phyloP scores from a whole-genome alignment of 2,113 vertebrate species.

The Butastur rufipennis region DNA sequence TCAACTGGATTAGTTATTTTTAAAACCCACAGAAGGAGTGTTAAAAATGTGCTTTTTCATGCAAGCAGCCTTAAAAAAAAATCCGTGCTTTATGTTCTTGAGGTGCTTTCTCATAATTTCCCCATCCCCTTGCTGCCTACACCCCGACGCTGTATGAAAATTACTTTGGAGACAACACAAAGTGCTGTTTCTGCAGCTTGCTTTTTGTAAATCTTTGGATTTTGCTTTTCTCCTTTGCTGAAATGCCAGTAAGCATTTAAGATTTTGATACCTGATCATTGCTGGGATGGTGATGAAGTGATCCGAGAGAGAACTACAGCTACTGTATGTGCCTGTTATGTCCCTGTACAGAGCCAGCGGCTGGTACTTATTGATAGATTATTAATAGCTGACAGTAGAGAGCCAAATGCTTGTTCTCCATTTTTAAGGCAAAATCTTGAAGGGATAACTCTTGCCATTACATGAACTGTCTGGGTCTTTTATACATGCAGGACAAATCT shows the following conservation, averaged over 20 bases:
- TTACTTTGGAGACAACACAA: conserved; percentile 55
- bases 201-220: not conserved
- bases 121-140: conserved; percentile 32
- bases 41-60: conserved; percentile 65
- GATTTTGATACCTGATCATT: not conserved
- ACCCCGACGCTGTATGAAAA: conserved; percentile 36
- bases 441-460: not conserved
- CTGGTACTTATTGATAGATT: not conserved
- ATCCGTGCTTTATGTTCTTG: conserved; percentile 15
- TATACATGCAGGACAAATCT: not conserved
- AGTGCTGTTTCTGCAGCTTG: conserved; percentile 38
- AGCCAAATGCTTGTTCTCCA: not conserved
- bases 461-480: not conserved
- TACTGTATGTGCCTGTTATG: not conserved
- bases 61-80: conserved; percentile 37
- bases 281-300: not conserved
- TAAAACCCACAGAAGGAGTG: conserved; percentile 59
- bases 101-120: conserved; percentile 51
- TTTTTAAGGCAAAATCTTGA: not conserved
- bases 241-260: not conserved
- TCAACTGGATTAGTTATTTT: conserved; percentile 59
- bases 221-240: conserved; percentile 21
- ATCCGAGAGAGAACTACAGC: not conserved
- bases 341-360: not conserved
- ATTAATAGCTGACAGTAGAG: not conserved